phyloP scores from a whole-genome alignment of 2,797 vertebrate genomes.

The Novumbra hubbsi region DNA sequence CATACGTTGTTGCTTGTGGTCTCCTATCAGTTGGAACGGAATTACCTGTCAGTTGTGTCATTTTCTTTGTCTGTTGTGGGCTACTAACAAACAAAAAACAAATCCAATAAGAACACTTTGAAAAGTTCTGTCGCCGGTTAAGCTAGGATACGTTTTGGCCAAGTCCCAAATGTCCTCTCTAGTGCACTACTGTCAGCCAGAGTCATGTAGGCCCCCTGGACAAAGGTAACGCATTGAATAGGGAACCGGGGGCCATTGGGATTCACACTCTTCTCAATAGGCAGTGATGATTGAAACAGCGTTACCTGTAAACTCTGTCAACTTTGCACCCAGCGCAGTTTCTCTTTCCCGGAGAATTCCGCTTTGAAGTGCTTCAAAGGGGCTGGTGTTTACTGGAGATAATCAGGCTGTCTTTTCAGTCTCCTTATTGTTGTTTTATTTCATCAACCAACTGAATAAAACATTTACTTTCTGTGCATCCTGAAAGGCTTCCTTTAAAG shows the following conservation, averaged over 20 bases:
- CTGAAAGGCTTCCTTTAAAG: too few species aligned
- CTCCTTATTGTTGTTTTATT: too few species aligned
- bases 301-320: neutral
- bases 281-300: neutral
- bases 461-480: too few species aligned
- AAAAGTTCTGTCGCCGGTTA: slow-evolving; percentile 17
- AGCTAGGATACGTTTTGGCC: neutral
- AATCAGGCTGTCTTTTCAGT: too few species aligned
- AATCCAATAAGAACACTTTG: slow-evolving; percentile 15
- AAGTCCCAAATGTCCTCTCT: too few species aligned
- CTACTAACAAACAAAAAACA: neutral
- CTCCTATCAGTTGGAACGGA: neutral
- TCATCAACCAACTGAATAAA: too few species aligned
- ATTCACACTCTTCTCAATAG: neutral
- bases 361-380: neutral
- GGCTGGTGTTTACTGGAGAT: neutral
- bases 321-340: neutral
- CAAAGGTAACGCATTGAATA: neutral
- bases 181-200: too few species aligned
- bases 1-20: slow-evolving; percentile 25
- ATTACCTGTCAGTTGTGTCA: slow-evolving; percentile 30
- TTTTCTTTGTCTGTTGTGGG: slow-evolving; percentile 34
- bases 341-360: neutral
- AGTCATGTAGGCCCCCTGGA: neutral
- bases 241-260: neutral